Base-by-base conservation (phyloP, 2,888 invertebrate genomes). In the Anticlea derivata region DNA sequence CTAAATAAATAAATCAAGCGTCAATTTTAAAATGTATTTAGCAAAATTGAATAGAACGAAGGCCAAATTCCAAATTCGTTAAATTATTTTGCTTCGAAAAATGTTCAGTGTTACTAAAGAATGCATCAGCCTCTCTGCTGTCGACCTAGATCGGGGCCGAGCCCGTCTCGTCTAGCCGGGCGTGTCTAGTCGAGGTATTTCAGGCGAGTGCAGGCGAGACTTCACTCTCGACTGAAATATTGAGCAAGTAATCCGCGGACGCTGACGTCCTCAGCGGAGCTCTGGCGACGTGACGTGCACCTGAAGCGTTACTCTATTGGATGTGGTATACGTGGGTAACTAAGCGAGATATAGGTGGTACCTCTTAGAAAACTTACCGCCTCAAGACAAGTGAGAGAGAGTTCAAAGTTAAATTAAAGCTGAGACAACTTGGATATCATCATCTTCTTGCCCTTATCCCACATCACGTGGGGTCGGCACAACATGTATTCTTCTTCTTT, bases 161-260 rank as follows among this genome's bases (percentile, higher is more conserved):
- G 23, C 13, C 30, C n/a, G 20, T 27, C 17, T 11, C 8, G 34
- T 29, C 20, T 5, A 20, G 33, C 3, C 27, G 13, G 26, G 29
- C 29, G 12, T 13, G 31, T 31, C 41, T 23, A 23, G 10, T 30
- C 40, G 40, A 3, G 43, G 23, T 46, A 30, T 46, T 30, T 24
- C 35, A 22, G 17, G 17, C 17, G 2, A 17, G 37, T 11, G 7
- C 12, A 22, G 35, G 29, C 27, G 20, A 11, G 20, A n/a, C 41
- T 43, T 12, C 43, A 43, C 23, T 12, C 35, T 5, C 22, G 2
- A 17, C 37, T 44, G 27, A 38, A 44, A 49, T 49, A 49, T 43
- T 43, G 43, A 50, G 38, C 27, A 38, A 44, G 33, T 44, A 27
- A 50, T 44, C 38, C 38, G 20, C 27, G 37, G 20, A 2, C 33